phyloP scores from a whole-genome alignment of 2,888 invertebrate species.

The Aplocera efformata region DNA sequence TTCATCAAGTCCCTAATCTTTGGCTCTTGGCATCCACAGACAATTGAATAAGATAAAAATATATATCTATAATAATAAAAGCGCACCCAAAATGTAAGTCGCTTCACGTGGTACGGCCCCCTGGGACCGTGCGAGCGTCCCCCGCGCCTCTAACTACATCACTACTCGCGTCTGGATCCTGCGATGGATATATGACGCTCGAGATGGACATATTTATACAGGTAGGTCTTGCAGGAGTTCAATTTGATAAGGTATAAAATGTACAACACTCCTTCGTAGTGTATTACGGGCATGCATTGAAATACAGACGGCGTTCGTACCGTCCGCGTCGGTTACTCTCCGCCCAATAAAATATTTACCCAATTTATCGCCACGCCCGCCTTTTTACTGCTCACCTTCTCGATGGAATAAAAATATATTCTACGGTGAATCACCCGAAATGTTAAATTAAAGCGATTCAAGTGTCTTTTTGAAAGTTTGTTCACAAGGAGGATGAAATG shows the following conservation, averaged over 20 bases:
- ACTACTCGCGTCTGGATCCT: no score
- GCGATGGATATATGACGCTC: no score
- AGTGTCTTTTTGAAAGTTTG: slow-evolving; percentile 11
- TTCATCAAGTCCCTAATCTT: no score
- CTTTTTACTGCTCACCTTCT: slow-evolving; percentile 35
- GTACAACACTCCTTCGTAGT: slow-evolving; percentile 4
- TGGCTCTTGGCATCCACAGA: no score
- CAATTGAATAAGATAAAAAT: no score
- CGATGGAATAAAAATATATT: slow-evolving; percentile 28
- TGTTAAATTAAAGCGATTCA: slow-evolving; percentile 17
- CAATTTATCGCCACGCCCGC: slow-evolving; percentile 34
- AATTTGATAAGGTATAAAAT: slow-evolving; percentile 14
- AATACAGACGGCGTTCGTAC: slow-evolving; percentile 10
- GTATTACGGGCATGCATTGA: slow-evolving; percentile 17
- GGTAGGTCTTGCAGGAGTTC: not conserved
- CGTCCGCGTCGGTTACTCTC: slow-evolving; percentile 13
- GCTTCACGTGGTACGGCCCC: no score
- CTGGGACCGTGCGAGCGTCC: no score
- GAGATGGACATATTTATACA: no score
- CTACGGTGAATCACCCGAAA: slow-evolving; percentile 18
- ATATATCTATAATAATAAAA: no score
- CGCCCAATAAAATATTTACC: slow-evolving; percentile 39
- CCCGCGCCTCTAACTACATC: no score
- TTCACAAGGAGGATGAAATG: no score
- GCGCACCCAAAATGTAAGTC: no score